Base-by-base conservation (phyloP, 2,797 vertebrate species). In the Sebastes aleutianus region DNA sequence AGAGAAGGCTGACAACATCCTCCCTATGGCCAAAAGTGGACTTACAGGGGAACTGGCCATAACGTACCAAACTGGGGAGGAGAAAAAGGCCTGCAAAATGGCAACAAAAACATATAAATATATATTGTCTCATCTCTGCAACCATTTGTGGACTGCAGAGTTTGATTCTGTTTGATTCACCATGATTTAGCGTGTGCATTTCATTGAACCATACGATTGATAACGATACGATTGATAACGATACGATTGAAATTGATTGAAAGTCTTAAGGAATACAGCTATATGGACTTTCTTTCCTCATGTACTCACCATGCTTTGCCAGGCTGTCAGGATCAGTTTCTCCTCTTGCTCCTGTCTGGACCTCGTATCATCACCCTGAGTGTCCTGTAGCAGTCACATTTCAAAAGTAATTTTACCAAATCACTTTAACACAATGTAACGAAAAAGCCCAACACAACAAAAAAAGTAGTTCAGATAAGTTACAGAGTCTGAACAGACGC, bases 271-370 rank as follows among this genome's bases (percentile, higher is more conserved):
- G 6, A 22, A 14, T 5, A 70, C 16, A 58, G 8, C 27, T 36
- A 14, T 4, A 12, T 64, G 11, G 6, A 3, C n/a, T 58, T 13
- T 24, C 5, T 59, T 62, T 54, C 5, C 9, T 50, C 0, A 2
- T 59, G 24, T 31, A 74, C 96, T 94, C 86, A 96, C 94, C 96
- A 97, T 96, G 69, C 92, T 96, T 72, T 95, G 95, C 96, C 96
- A 97, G 65, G 96, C 95, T 20, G 87, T 94, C 53, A 97, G 95
- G 59, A 97, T 96, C 70, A 93, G 90, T 47, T 95, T 95, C 83
- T 96, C 96, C 74, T 97, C 96, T 68, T 94, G 91, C 7, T 97
- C 93, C 65, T 90, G 88, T 73, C 91, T 94, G 64, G 88, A 91
- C 72, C 85, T 92, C n/a, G 84, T 89, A 74, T 93, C 92, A 79